phyloP scores from a whole-genome alignment of 2,113 vertebrate species.

The Ornithorhynchus anatinus region DNA sequence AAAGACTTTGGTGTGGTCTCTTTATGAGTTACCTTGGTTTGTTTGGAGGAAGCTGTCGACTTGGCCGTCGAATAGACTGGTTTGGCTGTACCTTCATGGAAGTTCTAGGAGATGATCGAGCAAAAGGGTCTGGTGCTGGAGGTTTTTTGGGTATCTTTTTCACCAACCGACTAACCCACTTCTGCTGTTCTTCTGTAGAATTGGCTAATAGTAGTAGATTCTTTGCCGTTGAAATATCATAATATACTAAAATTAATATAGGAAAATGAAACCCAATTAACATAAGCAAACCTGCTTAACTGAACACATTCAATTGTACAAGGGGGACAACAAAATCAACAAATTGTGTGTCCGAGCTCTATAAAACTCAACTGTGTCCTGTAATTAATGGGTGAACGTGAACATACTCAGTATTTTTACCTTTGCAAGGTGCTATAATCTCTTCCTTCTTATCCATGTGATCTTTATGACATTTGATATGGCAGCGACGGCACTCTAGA shows the following conservation, averaged over 20 bases:
- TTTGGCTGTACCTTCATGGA: constrained; percentile 95
- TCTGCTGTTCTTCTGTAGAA: constrained; percentile 96
- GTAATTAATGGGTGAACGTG: neutral
- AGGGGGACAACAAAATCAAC: too few relatives aligned
- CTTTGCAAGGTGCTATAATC: constrained; percentile 94
- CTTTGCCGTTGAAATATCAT: constrained; percentile 96
- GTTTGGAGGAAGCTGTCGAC: constrained; percentile 90
- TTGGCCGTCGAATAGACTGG: constrained; percentile 92
- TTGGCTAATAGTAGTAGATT: constrained; percentile 92
- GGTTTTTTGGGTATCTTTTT: constrained; percentile 99
- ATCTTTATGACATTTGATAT: constrained; percentile 99
- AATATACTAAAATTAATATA: constrained; percentile 83
- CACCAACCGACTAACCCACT: constrained; percentile 95
- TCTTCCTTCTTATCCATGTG: constrained; percentile 99
- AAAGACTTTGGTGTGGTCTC: neutral
- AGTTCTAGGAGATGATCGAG: constrained; percentile 91
- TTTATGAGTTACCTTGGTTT: constrained; percentile 88
- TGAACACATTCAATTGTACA: too few relatives aligned
- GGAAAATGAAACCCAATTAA: too few relatives aligned
- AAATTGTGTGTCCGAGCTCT: neutral
- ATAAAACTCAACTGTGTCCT: neutral
- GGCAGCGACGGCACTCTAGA: constrained; percentile 95
- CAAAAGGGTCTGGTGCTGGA: constrained; percentile 86
- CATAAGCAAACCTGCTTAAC: too few relatives aligned
- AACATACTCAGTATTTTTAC: constrained; percentile 57